phyloP scores from a whole-genome alignment of 1,140 invertebrate species.

The Thaumetopoea pityocampa region DNA sequence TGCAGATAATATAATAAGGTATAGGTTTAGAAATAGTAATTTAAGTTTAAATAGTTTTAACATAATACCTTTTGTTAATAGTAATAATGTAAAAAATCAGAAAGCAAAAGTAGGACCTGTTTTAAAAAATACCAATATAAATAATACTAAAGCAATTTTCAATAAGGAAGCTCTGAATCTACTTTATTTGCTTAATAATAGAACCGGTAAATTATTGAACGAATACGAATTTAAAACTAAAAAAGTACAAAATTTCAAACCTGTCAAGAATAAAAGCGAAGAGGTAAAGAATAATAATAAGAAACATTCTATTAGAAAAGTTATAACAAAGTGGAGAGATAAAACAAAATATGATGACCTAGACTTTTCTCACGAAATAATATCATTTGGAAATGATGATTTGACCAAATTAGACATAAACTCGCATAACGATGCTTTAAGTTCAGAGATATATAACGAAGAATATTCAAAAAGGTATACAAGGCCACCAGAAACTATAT shows the following conservation, averaged over 20 bases:
- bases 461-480: constrained; percentile 13
- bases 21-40: constrained; percentile 51
- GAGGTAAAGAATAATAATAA: constrained; percentile 16
- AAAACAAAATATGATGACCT: constrained; percentile 53
- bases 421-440: constrained; percentile 11
- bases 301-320: constrained; percentile 55
- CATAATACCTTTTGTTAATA: constrained; percentile 24
- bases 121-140: neutral
- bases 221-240: constrained; percentile 10
- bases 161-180: neutral
- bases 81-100: constrained; percentile 10
- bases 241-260: constrained; percentile 10
- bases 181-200: constrained; percentile 2
- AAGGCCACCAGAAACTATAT: constrained; percentile 20
- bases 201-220: constrained; percentile 19
- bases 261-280: constrained; percentile 4
- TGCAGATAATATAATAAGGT: constrained; percentile 55
- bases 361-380: constrained; percentile 36
- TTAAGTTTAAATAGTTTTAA: constrained; percentile 24
- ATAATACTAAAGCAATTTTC: constrained; percentile 2
- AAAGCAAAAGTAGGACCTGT: neutral
- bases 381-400: constrained; percentile 22
- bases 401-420: constrained; percentile 9
- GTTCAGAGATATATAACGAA: constrained; percentile 19
- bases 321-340: constrained; percentile 65